Evolutionary conservation across 2,797 vertebrate species (phyloP).

Genomic region (Petrocephalus sullivani): DNA sequence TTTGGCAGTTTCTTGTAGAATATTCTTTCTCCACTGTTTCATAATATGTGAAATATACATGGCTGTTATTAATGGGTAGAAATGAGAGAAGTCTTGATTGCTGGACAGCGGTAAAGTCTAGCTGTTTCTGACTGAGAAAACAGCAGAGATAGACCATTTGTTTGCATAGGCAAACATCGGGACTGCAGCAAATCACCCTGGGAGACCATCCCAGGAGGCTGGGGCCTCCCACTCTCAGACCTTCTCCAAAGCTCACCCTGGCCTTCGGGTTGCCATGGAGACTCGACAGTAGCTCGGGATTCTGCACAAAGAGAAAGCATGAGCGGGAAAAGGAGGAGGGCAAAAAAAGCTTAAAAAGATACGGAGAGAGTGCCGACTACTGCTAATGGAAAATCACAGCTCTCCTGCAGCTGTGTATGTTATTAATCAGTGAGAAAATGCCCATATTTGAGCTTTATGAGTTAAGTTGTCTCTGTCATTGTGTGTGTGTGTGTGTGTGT

Average conservation of each 20-base stretch:
- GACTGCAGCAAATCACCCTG: background rate
- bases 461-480: constrained; percentile 12
- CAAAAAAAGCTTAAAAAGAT: background rate
- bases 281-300: constrained; percentile 31
- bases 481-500: constrained; percentile 2
- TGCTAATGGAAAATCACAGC: constrained; percentile 8
- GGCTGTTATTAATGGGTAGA: background rate
- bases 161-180: background rate
- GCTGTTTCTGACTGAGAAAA: background rate
- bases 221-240: background rate
- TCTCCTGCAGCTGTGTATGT: background rate
- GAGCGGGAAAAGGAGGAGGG: background rate
- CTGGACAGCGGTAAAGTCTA: background rate
- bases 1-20: background rate
- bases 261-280: constrained; percentile 40
- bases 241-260: constrained; percentile 28
- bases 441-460: constrained; percentile 6
- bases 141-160: background rate
- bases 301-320: constrained; percentile 9
- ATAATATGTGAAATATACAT: background rate
- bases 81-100: background rate
- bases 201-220: background rate
- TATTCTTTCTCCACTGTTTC: background rate
- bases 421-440: background rate
- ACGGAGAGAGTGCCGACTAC: background rate